Evolutionary conservation across 2,113 vertebrate species (phyloP), one percentile per base, ranked within the genome.

Genomic region (Coreoperca whiteheadi): DNA sequence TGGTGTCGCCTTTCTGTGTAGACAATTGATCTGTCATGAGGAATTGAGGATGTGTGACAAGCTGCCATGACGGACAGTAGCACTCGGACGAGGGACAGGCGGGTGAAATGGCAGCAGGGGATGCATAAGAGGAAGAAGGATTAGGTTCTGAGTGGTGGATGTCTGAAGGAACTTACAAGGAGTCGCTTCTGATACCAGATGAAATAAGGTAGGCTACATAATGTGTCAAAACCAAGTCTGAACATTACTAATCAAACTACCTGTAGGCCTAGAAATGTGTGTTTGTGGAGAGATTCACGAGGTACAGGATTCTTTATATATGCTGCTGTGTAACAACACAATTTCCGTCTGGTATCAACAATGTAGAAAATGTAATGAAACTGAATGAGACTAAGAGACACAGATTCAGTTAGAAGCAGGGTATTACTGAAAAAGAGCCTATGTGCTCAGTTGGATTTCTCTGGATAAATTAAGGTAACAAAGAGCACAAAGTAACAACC

Each of bases 91-190:
- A 83, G 59, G 77, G 63, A 67, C 70, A 87, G 67, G 76, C 83
- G 83, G 90, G 28, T 37, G 91, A 87, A 85, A 93, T 91, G 94
- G 82, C 83, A 88, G 92, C 87, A 91, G 91, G 89, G 94, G 94
- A 93, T 80, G 90, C 50, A 78, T 88, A 73, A 82, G 66, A 82
- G 85, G 85, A 93, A 73, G 90, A 90, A 79, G 91, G 91, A 93
- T 94, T 94, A 93, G 72, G 69, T 74, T 74, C 61, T 78, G 54
- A 86, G 83, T 30, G 57, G 64, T 54, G 72, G 83, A 92, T 82
- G 88, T 90, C 79, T 85, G 83, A 84, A 65, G 84, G 84, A 84
- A 90, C 43, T 78, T 91, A 87, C 86, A 63, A 75, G n/a, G 80
- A 87, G 71, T 76, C 81, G 79, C 68, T 68, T 68, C 79, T 56